A percentile compares a stretch with the other conserved stretches of the same genome.
phyloP scores from a whole-genome alignment of 2,888 invertebrate genomes.

The Lepidocyrtoides sp. region DNA sequence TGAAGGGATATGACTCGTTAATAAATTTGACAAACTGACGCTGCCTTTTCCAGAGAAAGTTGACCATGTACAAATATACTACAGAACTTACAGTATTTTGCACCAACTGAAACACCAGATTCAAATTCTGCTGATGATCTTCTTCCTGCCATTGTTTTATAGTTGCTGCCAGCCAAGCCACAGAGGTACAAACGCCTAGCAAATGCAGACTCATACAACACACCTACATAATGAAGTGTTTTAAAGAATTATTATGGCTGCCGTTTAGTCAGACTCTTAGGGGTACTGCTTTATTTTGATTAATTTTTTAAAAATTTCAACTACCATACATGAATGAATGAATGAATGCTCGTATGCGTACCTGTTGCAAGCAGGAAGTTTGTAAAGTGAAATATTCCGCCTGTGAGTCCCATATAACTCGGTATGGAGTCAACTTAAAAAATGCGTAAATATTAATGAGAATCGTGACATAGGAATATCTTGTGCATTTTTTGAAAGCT shows the following conservation, averaged over 20 bases:
- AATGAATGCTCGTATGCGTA: not conserved
- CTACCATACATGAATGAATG: too few relatives aligned
- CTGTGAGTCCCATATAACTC: not conserved
- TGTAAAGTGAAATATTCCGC: not conserved
- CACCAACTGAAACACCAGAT: not conserved
- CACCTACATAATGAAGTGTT: not conserved
- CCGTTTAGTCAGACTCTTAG: too few relatives aligned
- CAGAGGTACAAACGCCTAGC: not conserved
- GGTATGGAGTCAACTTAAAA: not conserved
- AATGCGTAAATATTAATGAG: not conserved
- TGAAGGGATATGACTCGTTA: not conserved
- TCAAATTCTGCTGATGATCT: not conserved
- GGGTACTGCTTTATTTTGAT: too few relatives aligned
- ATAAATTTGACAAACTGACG: not conserved
- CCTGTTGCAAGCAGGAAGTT: not conserved
- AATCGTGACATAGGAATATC: not conserved
- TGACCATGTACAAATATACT: not conserved
- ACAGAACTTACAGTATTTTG: not conserved
- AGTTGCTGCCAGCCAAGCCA: not conserved
- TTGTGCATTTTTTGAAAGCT: not conserved
- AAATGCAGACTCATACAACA: not conserved
- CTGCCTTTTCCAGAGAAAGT: not conserved
- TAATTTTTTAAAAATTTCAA: too few relatives aligned
- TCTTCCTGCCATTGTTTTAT: slow-evolving; percentile 19
- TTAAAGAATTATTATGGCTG: too few relatives aligned